Base-by-base conservation (phyloP, 2,888 invertebrate genomes). In the Ophion ventricosus region DNA sequence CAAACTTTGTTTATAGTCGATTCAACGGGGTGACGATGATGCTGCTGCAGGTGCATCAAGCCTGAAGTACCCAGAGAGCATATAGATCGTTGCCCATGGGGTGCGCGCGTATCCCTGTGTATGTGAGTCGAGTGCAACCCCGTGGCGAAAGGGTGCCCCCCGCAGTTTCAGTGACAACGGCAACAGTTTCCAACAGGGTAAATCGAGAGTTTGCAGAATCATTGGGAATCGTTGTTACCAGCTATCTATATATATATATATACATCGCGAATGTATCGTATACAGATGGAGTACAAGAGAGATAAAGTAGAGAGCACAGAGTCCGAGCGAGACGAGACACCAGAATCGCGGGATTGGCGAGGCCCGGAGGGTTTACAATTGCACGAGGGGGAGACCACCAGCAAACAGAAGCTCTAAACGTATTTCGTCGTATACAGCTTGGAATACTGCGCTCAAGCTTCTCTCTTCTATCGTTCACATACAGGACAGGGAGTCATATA, bases 381-480 rank as follows among this genome's bases (percentile, higher is more conserved):
- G 85, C 67, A 77, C 69, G 43, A 23, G 80, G 67, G 70, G 20
- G 29, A 66, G 75, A 82, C 76, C 76, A 66, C 73, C 35, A 40
- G 85, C 76, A 82, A 85, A 85, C 82, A 85, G 82, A 69, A 85
- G 85, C 82, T 75, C 73, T 85, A 85, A 85, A 85, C 85, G 82
- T 82, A 85, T 82, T 85, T 82, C 82, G 85, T 80, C 76, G 82
- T 85, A 82, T 54, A 79, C 72, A 66, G 63, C 17, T 54, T 26
- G 75, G 57, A 82, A 85, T 85, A 82, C 73, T 73, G 14, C 57
- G 75, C 43, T 78, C 56, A 63, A 80, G 73, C 66, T 61, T 69
- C 80, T 73, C 79, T 66, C 43, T 49, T 29, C 49, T 49, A 54
- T 69, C 59, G 64, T 81, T 74, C 70, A 72, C 70, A 61, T 54